Conservation (phyloP, 2,888 invertebrate species). For the Blastobasis lacticolella region DNA sequence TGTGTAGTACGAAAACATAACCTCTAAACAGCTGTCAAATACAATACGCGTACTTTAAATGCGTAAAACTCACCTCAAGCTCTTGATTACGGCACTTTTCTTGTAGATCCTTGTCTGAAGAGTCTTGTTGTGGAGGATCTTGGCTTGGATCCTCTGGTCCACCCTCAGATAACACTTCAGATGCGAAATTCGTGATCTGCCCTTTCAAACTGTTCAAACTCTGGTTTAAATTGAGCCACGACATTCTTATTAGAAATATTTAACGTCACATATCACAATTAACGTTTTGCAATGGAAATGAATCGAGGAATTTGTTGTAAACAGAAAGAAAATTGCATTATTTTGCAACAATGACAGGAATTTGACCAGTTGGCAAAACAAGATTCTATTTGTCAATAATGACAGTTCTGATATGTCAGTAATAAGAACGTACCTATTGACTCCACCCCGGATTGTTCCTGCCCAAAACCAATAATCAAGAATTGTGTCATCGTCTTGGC, state of each 20-base stretch:
- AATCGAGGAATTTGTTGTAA: conserved; percentile 39
- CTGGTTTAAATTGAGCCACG: conserved; percentile 80
- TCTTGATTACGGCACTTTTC: conserved; percentile 74
- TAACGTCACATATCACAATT: conserved; percentile 47
- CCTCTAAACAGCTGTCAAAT: conserved; percentile 52
- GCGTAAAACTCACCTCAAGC: conserved; percentile 69
- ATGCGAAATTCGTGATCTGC: conserved; percentile 90
- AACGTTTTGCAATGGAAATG: conserved; percentile 28
- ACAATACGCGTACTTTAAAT: conserved; percentile 6
- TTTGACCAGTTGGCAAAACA: conserved; percentile 73
- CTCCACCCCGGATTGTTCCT: too few species aligned
- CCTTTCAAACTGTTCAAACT: conserved; percentile 84
- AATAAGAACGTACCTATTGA: too few species aligned
- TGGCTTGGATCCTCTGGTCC: conserved; percentile 63
- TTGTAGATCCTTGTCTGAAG: conserved; percentile 66
- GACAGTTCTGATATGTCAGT: too few species aligned
- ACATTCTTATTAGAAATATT: conserved; percentile 58
- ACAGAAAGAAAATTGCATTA: conserved; percentile 64
- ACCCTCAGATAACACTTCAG: conserved; percentile 88
- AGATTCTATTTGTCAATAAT: conserved; percentile 27
- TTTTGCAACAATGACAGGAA: conserved; percentile 59
- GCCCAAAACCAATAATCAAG: too few species aligned
- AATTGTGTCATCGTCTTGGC: too few species aligned
- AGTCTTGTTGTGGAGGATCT: conserved; percentile 24
- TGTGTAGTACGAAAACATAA: conserved; percentile 52